Percentiles rank a stretch among this genome's conserved stretches.
Conservation (phyloP, 1,140 invertebrate genomes). For the Ips typographus region DNA sequence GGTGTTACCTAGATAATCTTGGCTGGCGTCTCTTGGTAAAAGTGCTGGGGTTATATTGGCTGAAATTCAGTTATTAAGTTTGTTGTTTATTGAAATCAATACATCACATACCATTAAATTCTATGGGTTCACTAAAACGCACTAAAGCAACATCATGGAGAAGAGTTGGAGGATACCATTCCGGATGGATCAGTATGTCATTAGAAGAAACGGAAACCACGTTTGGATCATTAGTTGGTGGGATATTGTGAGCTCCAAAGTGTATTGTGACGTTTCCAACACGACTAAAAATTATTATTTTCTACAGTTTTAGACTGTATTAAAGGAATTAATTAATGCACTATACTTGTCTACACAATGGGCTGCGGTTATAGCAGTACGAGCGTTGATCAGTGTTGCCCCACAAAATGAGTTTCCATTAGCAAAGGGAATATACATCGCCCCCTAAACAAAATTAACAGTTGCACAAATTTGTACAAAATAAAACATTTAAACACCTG, state of each 20-base stretch:
- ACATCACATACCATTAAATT: too few relatives aligned
- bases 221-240: conserved; percentile 3
- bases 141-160: conserved; percentile 24
- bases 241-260: conserved; percentile 17
- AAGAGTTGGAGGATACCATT: conserved; percentile 18
- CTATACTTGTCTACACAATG: conserved; percentile 53
- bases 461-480: too few relatives aligned
- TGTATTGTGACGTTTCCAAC: conserved; percentile 10
- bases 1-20: conserved; percentile 23
- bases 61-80: too few relatives aligned
- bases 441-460: background rate
- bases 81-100: too few relatives aligned
- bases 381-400: conserved; percentile 55
- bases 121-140: too few relatives aligned
- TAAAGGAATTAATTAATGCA: background rate
- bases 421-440: conserved; percentile 1
- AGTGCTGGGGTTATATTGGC: too few relatives aligned
- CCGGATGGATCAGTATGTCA: conserved; percentile 12
- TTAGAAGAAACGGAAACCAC: background rate
- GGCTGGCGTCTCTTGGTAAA: too few relatives aligned
- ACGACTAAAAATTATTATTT: too few relatives aligned
- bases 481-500: conserved; percentile 18
- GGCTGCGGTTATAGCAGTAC: conserved; percentile 59
- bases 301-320: too few relatives aligned
- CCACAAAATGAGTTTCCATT: conserved; percentile 53